A percentile compares a stretch with the other conserved stretches of the same genome.
Evolutionary conservation across 2,888 invertebrate genomes (phyloP).

Genomic region (Standfussiana lucernea): DNA sequence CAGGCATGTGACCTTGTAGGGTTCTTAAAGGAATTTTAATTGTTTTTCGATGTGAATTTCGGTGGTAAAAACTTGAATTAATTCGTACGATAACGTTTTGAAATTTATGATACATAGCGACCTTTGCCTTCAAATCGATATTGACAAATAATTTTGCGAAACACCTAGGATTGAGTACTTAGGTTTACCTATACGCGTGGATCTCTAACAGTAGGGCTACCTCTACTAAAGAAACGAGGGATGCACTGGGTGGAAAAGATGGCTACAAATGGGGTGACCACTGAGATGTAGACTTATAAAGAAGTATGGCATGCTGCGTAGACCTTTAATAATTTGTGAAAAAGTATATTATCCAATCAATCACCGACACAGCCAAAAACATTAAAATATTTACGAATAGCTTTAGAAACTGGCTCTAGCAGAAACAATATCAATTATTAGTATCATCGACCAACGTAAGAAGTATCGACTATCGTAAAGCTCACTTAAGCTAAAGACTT

Average conservation of each 20-base stretch:
- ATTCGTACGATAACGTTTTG: conserved; percentile 27
- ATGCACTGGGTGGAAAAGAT: neutral
- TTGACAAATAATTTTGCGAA: neutral
- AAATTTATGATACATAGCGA: neutral
- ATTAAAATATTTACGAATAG: too few species aligned
- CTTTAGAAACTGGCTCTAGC: neutral
- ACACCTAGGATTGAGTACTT: neutral
- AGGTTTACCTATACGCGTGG: neutral
- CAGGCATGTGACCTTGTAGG: conserved; percentile 62
- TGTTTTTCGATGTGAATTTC: conserved; percentile 62
- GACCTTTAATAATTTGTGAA: neutral
- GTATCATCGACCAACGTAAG: conserved; percentile 10
- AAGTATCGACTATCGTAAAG: neutral
- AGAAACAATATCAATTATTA: neutral
- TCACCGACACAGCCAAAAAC: too few species aligned
- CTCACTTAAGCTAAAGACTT: neutral
- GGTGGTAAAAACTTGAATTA: conserved; percentile 32
- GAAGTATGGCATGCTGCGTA: neutral
- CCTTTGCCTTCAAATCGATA: neutral
- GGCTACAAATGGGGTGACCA: neutral
- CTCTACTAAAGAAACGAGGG: neutral
- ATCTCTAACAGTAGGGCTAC: neutral
- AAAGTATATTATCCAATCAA: too few species aligned
- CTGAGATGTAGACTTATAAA: neutral
- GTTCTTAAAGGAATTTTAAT: conserved; percentile 65